These are phyloP conservation scores for Azorinus chamasolen DNA, from an alignment of 2,888 invertebrate genomes.

Conservation along the genomic window DNA sequence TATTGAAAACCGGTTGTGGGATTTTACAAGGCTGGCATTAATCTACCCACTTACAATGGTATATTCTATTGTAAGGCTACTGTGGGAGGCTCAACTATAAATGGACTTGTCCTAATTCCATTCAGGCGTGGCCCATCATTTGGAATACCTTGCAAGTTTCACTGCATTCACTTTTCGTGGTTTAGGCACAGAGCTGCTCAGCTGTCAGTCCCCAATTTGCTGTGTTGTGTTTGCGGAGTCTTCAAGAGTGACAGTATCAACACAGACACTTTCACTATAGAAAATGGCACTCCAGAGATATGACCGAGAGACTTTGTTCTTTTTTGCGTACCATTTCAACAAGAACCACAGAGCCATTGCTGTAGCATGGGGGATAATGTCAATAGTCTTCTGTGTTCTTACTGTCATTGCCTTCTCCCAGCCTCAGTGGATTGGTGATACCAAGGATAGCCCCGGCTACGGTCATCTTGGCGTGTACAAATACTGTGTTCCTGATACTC, in stretches of 20 bases:
- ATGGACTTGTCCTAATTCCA: constrained; percentile 33
- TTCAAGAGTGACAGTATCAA: no score
- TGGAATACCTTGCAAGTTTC: constrained; percentile 33
- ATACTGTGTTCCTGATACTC: constrained; percentile 88
- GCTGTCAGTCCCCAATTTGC: no score
- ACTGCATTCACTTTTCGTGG: constrained; percentile 16
- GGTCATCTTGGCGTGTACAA: constrained; percentile 97
- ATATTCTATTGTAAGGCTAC: no score
- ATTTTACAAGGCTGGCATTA: constrained; percentile 1
- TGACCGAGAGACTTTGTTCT: constrained; percentile 62
- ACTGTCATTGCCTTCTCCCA: constrained; percentile 97
- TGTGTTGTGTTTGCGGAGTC: no score
- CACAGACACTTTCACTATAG: not conserved
- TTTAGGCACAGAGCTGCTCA: not conserved
- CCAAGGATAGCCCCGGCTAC: constrained; percentile 88
- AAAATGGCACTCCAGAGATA: constrained; percentile 59
- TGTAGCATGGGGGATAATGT: constrained; percentile 98
- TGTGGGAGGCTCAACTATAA: not conserved
- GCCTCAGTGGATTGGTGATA: constrained; percentile 88
- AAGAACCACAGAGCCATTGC: constrained; percentile 91
- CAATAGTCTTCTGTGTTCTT: constrained; percentile 98
- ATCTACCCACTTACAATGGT: constrained; percentile 3
- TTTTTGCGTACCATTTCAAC: constrained; percentile 79
- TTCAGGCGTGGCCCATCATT: constrained; percentile 55
- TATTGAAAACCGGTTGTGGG: not conserved